phyloP scores from a whole-genome alignment of 2,113 vertebrate genomes.

The Falcunculus frontatus region DNA sequence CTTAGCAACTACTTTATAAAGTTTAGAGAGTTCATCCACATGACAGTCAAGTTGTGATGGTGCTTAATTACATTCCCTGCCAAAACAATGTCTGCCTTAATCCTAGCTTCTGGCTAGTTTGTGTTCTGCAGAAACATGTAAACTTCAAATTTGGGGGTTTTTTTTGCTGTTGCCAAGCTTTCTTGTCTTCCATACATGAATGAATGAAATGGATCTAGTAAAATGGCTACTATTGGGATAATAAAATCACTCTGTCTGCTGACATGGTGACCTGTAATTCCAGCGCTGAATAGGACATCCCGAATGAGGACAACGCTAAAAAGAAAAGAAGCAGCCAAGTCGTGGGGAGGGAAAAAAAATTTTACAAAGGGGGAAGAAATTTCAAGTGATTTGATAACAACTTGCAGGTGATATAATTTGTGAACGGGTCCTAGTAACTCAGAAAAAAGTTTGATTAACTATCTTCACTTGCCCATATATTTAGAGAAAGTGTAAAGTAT shows the following conservation, averaged over 20 bases:
- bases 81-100: background rate
- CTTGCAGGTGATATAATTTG: background rate
- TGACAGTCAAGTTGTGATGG: background rate
- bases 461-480: background rate
- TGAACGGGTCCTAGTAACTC: background rate
- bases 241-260: background rate
- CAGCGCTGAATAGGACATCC: background rate
- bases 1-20: background rate
- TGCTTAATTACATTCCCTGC: background rate
- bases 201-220: background rate
- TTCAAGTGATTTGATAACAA: background rate
- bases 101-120: background rate
- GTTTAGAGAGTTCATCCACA: background rate
- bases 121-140: background rate
- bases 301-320: rapidly evolving
- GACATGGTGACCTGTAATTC: background rate
- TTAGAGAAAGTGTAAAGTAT: background rate
- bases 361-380: background rate
- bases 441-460: background rate
- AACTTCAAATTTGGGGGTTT: background rate
- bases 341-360: rapidly evolving
- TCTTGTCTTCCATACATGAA: rapidly evolving
- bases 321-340: background rate
- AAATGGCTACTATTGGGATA: background rate
- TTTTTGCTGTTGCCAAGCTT: background rate